Percentiles rank a stretch among this genome's conserved stretches.
These are phyloP conservation scores for Glandiceps talaboti DNA, from an alignment of 53 echinoderm and acorn worm species.

Conservation along the genomic window DNA sequence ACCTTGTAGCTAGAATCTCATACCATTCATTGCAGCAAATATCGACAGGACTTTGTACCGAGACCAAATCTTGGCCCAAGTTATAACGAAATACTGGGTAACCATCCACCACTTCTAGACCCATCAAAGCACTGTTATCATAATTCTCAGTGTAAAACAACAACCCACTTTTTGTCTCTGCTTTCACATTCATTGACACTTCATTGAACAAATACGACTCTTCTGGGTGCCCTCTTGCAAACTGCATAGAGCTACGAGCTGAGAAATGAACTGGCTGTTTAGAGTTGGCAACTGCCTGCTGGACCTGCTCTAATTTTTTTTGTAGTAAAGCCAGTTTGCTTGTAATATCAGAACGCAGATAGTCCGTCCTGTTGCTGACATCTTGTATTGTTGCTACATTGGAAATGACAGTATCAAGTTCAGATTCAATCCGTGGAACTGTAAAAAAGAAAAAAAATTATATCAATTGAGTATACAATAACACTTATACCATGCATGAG, in stretches of 20 bases:
- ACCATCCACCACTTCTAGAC: constrained; percentile 63
- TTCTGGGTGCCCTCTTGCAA: constrained; percentile 16
- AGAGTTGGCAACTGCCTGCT: constrained; percentile 58
- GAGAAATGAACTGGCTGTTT: constrained; percentile 62
- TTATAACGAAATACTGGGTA: constrained; percentile 46
- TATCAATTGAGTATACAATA: no score
- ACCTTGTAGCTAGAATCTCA: constrained; percentile 70
- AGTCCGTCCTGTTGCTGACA: constrained; percentile 46
- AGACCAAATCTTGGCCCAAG: constrained; percentile 49
- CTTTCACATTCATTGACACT: constrained; percentile 45
- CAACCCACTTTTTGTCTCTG: constrained; percentile 59
- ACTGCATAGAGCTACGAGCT: constrained; percentile 43
- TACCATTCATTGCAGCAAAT: constrained; percentile 95
- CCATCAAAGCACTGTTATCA: constrained; percentile 30
- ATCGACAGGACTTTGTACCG: constrained; percentile 71
- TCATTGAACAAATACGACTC: constrained; percentile 42
- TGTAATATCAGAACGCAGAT: constrained; percentile 43
- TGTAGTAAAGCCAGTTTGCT: constrained; percentile 46
- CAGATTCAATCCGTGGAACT: constrained; percentile 42
- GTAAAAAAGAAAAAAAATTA: background rate
- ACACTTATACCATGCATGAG: no score
- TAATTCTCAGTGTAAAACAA: constrained; percentile 69
- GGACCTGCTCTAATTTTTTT: constrained; percentile 55
- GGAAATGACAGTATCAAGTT: constrained; percentile 13
- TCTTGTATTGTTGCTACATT: constrained; percentile 21